phyloP scores from a whole-genome alignment of 1,140 invertebrate species.

The Trigoniulus corallinus region DNA sequence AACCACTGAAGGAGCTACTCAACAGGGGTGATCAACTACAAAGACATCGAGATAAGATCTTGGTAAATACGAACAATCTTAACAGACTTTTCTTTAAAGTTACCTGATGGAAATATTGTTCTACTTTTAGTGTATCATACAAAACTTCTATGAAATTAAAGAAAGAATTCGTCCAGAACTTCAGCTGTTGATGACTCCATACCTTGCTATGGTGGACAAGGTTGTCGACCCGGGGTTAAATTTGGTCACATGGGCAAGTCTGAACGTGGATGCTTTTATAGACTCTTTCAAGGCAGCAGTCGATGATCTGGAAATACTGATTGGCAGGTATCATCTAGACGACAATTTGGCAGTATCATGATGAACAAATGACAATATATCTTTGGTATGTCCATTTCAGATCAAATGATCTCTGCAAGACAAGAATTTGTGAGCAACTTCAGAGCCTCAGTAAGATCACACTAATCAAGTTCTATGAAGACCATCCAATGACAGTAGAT shows the following conservation, averaged over 20 bases:
- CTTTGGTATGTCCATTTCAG: conserved; percentile 25
- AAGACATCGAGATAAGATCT: background rate
- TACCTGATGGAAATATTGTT: background rate
- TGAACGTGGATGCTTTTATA: conserved; percentile 53
- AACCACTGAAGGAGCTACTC: background rate
- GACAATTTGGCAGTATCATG: conserved; percentile 5
- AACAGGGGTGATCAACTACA: background rate
- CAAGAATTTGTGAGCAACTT: conserved; percentile 74
- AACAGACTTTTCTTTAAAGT: background rate
- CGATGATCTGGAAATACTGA: conserved; percentile 62
- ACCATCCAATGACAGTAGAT: conserved; percentile 69
- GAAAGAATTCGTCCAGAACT: conserved; percentile 69
- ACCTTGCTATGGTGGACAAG: conserved; percentile 42
- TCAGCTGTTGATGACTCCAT: conserved; percentile 63
- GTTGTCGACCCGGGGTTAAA: conserved; percentile 55
- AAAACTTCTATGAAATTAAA: conserved; percentile 45
- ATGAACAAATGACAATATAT: background rate
- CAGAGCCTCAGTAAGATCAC: conserved; percentile 68
- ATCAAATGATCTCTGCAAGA: conserved; percentile 80
- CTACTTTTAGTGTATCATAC: conserved; percentile 23
- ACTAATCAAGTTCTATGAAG: conserved; percentile 54
- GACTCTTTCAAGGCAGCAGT: conserved; percentile 48
- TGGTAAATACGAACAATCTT: conserved; percentile 8
- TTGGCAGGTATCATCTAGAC: conserved; percentile 32
- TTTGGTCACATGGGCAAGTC: conserved; percentile 59